phyloP scores from a whole-genome alignment of 2,888 invertebrate species.

The Melangyna quadrimaculata region DNA sequence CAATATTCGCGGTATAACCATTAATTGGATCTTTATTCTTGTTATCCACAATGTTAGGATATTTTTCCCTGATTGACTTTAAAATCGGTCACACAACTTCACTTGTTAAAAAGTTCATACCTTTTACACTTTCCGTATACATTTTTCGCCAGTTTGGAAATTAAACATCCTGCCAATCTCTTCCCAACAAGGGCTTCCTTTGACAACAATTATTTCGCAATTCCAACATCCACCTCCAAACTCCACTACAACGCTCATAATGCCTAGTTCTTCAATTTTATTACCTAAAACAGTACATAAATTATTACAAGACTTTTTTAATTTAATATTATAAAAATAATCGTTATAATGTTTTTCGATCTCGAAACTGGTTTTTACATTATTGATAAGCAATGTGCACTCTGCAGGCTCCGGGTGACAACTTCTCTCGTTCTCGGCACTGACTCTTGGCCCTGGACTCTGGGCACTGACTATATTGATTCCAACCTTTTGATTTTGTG shows the following conservation, averaged over 20 bases:
- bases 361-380: conserved; percentile 5
- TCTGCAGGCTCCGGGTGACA: neutral
- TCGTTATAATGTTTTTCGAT: conserved; percentile 21
- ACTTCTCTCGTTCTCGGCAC: too few relatives aligned
- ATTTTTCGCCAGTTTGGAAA: conserved; percentile 27
- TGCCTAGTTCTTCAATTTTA: conserved; percentile 15
- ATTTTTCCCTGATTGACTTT: too few relatives aligned
- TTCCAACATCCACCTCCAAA: neutral
- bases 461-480: too few relatives aligned
- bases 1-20: conserved; percentile 21
- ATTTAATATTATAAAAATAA: conserved; percentile 8
- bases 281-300: conserved; percentile 21
- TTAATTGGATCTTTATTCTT: conserved; percentile 12
- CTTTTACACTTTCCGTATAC: neutral
- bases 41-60: neutral
- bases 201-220: neutral
- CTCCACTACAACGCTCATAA: neutral
- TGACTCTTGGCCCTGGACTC: too few relatives aligned
- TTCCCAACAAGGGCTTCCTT: conserved; percentile 22
- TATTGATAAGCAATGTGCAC: neutral
- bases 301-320: conserved; percentile 14
- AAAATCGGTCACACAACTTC: too few relatives aligned
- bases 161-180: conserved; percentile 12
- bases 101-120: conserved; percentile 5
- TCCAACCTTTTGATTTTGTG: too few relatives aligned